Base-by-base conservation (phyloP, 1,140 invertebrate species). In the Tribolium castaneum region DNA sequence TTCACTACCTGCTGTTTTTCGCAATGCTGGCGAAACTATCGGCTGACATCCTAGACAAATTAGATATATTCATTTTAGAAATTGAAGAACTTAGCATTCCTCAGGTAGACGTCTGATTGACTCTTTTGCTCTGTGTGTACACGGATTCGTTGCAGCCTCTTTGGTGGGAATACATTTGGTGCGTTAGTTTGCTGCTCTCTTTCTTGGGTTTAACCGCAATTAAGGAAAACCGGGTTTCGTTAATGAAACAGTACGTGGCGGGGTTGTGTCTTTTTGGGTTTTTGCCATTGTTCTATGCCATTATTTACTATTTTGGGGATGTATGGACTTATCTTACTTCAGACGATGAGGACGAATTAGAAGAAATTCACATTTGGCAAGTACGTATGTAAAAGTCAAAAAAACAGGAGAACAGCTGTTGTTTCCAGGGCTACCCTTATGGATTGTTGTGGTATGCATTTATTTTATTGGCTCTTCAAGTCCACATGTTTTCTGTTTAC, bases 141-240 rank as follows among this genome's bases (percentile, higher is more conserved):
- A 39, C 9, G 39, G 39, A n/a, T 45, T 52, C 5, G 83, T 79
- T 88, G 76, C 84, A 95, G 92, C 95, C 96, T 22, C 86, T 95
- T 25, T 91, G 92, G 87, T 99, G 97, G 97, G 97, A 99, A 88
- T 99, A 97, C 86, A 91, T 96, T 80, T 99, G 97, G 97, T 93
- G 95, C 80, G 88, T 92, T 2, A 97, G 96, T 81, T 87, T 98
- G 70, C 86, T 97, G n/a, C 89, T 96, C 45, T 94, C 95, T 50
- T 94, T 97, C 85, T 85, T 97, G 22, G 97, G 94, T n/a, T 88
- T 98, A 19, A 92, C 94, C 39, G 94, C 97, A 13, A 92, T 97
- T 79, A 93, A 94, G 81, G 92, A 91, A 80, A 99, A 98, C 87
- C 92, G 92, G 83, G 90, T 94, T 34, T 89, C 91, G 56, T 90